Evolutionary conservation across 2,113 vertebrate species (phyloP), one percentile per base, ranked within the genome.

Genomic region (Gambusia holbrooki): DNA sequence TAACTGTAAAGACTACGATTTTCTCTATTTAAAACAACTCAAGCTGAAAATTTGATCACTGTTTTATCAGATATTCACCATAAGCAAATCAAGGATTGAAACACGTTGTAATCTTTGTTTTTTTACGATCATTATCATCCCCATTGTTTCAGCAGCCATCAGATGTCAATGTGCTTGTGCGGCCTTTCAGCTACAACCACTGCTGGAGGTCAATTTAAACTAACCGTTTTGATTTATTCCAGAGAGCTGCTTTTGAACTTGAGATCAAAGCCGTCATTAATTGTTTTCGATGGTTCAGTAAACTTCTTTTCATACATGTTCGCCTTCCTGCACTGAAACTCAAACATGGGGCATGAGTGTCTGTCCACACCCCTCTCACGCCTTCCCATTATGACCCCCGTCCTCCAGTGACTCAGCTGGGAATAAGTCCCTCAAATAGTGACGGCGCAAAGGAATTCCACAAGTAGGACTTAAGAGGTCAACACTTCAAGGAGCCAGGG

Each of bases 281-380:
- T 62, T 37, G 69, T 37, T 61, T 40, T n/a, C 40, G 69, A 61
- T 61, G 51, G 30, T 71, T 71, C 33, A 10, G 58, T 40, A 40
- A 62, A 62, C 58, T 71, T 62, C 33, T 71, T 19, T 71, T 71
- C 69, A 71, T 35, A 62, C 17, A 62, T 61, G 69, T 71, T 62
- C 35, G 62, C 48, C 61, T 40, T 62, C n/a, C 37, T 22, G 32
- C 54, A 61, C n/a, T 62, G 69, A 71, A 71, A 71, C 69, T 62
- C 69, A 71, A 71, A 71, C 32, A 71, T n/a, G 27, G 28, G 17
- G 28, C 4, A 28, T 17, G 17, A 62, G 15, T 17, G 32, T 61
- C 54, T 40, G 69, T n/a, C 69, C 69, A 61, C 69, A 12, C 69
- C 69, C 51, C 32, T 17, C 69, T 61, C 33, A 29, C 69, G 58